A percentile compares a stretch with the other conserved stretches of the same genome.
Evolutionary conservation across 2,113 vertebrate genomes (phyloP).

Genomic region (western clawed frog (Xenopus tropicalis)): DNA sequence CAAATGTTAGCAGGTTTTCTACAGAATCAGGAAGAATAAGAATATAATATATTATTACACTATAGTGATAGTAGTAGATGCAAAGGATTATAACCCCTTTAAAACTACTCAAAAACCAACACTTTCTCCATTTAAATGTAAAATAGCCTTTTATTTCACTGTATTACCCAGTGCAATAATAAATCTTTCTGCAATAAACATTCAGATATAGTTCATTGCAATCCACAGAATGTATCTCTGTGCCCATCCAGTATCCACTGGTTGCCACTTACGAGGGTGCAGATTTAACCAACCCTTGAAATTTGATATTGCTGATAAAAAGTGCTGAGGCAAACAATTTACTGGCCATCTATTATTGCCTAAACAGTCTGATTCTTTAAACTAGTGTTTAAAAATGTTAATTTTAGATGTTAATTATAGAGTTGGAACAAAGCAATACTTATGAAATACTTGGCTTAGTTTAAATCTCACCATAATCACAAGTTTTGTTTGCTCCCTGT

Average conservation of each 20-base stretch:
- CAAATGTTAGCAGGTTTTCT: no score
- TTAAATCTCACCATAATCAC: constrained; percentile 66
- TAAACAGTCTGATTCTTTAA: constrained; percentile 58
- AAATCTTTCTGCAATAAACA: no score
- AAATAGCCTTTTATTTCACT: no score
- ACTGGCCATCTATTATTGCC: constrained; percentile 56
- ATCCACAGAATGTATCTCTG: constrained; percentile 6
- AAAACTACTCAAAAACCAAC: no score
- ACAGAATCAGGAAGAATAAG: no score
- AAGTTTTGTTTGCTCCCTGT: constrained; percentile 60
- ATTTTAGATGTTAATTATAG: constrained; percentile 85
- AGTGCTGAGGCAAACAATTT: constrained; percentile 59
- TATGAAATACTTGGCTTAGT: constrained; percentile 66
- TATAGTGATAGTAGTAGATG: no score
- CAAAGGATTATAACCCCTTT: no score
- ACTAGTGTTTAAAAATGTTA: constrained; percentile 72
- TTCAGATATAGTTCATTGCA: no score
- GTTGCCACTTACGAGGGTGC: constrained; percentile 11
- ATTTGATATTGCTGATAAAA: constrained; percentile 57
- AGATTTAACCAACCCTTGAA: constrained; percentile 46
- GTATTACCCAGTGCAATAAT: no score
- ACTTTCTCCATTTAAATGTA: no score
- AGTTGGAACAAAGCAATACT: constrained; percentile 62
- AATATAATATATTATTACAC: no score
- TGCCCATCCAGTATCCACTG: constrained; percentile 9